phyloP scores from a whole-genome alignment of 2,113 vertebrate species.

The Vidua chalybeata region DNA sequence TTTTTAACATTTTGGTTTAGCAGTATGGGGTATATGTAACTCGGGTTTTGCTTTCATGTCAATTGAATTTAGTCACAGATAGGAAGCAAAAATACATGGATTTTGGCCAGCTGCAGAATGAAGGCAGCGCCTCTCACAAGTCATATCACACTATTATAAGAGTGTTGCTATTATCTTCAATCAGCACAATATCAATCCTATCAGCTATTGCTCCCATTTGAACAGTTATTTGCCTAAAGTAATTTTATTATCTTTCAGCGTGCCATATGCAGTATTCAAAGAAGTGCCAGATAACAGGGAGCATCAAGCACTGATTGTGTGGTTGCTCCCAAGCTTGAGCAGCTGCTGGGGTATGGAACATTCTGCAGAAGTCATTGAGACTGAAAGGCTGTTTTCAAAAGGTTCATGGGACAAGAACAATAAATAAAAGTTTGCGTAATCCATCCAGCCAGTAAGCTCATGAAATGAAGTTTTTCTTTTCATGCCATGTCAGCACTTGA shows the following conservation, averaged over 20 bases:
- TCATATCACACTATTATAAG: background rate
- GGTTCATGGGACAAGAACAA: background rate
- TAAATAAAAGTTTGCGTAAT: background rate
- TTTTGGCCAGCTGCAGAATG: background rate
- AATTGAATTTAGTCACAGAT: background rate
- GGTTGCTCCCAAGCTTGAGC: background rate
- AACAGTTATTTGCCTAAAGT: background rate
- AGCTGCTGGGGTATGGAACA: background rate
- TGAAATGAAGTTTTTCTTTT: background rate
- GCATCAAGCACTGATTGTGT: background rate
- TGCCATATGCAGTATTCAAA: background rate
- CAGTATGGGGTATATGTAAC: background rate
- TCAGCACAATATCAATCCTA: background rate
- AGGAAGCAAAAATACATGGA: background rate
- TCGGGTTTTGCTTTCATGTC: background rate
- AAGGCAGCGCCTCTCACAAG: background rate
- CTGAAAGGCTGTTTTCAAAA: background rate
- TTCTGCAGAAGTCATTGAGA: background rate
- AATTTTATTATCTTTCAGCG: background rate
- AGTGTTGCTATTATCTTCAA: background rate
- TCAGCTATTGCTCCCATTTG: constrained; percentile 11
- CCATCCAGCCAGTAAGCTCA: background rate
- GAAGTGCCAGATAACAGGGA: background rate
- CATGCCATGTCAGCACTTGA: background rate
- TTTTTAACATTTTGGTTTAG: background rate